phyloP scores from a whole-genome alignment of 2,113 vertebrate species.

The Ceratotherium simum region DNA sequence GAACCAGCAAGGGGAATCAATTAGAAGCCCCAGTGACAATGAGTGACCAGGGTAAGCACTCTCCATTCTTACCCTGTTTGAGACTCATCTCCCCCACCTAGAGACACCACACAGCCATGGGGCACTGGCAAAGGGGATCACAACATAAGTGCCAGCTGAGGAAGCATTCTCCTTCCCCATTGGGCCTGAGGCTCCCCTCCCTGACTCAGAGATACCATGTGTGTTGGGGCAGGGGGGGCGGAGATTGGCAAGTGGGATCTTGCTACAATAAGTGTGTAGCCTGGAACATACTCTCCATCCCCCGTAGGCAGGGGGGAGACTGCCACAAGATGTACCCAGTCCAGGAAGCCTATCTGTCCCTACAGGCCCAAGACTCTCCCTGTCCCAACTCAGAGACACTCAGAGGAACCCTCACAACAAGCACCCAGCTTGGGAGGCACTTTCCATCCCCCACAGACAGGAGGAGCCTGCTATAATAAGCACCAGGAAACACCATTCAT shows the following conservation, averaged over 20 bases:
- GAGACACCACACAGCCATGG: neutral
- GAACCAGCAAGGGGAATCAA: neutral
- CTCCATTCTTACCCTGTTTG: neutral
- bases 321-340: neutral
- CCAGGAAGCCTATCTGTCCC: neutral
- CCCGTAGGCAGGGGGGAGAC: neutral
- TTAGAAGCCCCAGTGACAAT: neutral
- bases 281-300: neutral
- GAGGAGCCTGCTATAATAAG: neutral
- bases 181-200: neutral
- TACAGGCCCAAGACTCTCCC: neutral
- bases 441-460: neutral
- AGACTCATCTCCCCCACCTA: neutral
- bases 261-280: neutral
- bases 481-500: neutral
- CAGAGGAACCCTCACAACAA: neutral
- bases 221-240: no score
- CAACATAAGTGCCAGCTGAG: neutral
- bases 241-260: neutral
- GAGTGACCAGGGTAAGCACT: neutral
- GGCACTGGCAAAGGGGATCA: neutral
- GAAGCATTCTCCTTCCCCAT: neutral
- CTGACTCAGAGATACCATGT: neutral
- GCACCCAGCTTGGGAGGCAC: neutral
- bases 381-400: neutral